Base-by-base conservation (phyloP, 92 coral and sea anemone genomes). In the Bergia puertoricense region DNA sequence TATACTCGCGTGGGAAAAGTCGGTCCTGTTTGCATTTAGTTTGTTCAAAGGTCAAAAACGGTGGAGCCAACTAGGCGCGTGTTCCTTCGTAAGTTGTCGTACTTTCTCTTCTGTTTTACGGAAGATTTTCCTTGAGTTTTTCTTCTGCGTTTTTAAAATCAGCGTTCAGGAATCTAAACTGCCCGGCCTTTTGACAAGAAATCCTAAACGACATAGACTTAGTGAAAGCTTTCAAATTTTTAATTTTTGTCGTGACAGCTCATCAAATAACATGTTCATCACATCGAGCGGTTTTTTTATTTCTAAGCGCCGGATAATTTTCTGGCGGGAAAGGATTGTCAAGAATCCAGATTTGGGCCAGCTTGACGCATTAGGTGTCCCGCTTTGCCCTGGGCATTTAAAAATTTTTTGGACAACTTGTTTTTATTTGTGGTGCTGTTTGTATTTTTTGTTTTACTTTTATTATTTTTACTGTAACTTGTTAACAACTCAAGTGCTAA, bases 271-370 rank as follows among this genome's bases (percentile, higher is more conserved):
- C 62, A 6, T 7, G 23, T 79, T 79, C 66, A n/a, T 22, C 39
- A 54, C 42, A 54, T 54, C 9, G 20, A 46, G 82, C 38, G 18
- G 67, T 78, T 45, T 71, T 71, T 0, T 10, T 71, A 23, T 48
- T 4, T 0, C 8, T 46, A 46, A 13, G 69, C 0, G 41, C 41
- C 51, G 54, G 23, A 37, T 37, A 16, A 8, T 82, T 68, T 62
- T 82, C 37, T 62, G 54, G 76, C 76, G 16, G 73, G 74, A 82
- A 82, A 82, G 41, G 67, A 78, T 41, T 67, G 74, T 18, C 14
- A 20, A 43, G 36, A 65, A 18, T 65, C 16, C 57, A 50, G 40
- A 78, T n/a, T 78, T 14, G 20, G 38, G 37, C 16, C 30, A 3
- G 67, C 36, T 45, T 7, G 57, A 15, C 11, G 36, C 4, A 8